Conservation (phyloP, 2,797 vertebrate genomes). For the Macroramphosus scolopax region DNA sequence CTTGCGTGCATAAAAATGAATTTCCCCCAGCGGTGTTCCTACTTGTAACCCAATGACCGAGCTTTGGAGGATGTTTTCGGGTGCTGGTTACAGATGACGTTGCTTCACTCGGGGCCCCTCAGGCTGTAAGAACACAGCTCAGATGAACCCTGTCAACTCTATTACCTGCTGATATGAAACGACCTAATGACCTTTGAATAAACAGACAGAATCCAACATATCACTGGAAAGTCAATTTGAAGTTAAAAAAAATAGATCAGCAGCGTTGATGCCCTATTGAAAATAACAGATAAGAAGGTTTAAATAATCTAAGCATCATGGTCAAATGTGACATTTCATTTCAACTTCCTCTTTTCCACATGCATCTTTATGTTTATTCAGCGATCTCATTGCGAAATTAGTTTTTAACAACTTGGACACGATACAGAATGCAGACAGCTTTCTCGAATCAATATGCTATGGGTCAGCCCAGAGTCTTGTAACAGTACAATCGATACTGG, state of each 20-base stretch:
- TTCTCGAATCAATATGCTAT: constrained; percentile 70
- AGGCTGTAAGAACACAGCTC: constrained; percentile 61
- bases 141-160: constrained; percentile 74
- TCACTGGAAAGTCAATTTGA: constrained; percentile 44
- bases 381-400: constrained; percentile 49
- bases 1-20: constrained; percentile 55
- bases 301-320: neutral
- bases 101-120: constrained; percentile 43
- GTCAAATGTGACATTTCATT: neutral
- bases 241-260: constrained; percentile 17
- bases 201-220: constrained; percentile 52
- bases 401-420: constrained; percentile 60
- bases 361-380: constrained; percentile 19
- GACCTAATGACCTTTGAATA: constrained; percentile 74
- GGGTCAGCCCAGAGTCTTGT: constrained; percentile 75
- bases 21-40: constrained; percentile 51
- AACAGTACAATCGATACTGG: constrained; percentile 72
- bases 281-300: constrained; percentile 20
- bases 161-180: constrained; percentile 73
- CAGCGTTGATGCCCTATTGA: constrained; percentile 6
- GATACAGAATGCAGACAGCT: constrained; percentile 52
- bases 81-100: constrained; percentile 48
- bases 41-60: constrained; percentile 49
- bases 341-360: constrained; percentile 31
- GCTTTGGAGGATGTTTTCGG: constrained; percentile 57